Conservation (phyloP, 2,113 vertebrate species). For the Diphyllodes magnificus region DNA sequence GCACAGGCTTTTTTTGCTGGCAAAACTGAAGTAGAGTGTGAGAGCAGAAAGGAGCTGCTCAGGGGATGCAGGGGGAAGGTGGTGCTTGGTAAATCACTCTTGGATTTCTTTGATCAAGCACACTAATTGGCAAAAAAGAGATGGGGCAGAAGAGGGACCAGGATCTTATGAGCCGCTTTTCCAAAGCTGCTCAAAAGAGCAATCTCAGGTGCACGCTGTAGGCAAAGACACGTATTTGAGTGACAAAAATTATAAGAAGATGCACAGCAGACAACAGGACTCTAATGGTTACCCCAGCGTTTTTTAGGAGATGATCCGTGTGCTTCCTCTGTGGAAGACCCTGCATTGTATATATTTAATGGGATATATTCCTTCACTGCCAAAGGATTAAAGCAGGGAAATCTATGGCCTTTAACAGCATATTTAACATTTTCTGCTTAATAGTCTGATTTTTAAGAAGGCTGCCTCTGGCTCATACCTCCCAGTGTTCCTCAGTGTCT, state of each 20-base stretch:
- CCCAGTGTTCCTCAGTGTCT: not conserved
- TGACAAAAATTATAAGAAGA: not conserved
- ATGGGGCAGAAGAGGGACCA: not conserved
- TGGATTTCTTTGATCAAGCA: not conserved
- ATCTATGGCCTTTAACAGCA: not conserved
- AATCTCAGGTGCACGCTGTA: not conserved
- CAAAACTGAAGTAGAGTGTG: not conserved
- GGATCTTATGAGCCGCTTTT: not conserved
- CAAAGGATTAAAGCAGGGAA: not conserved
- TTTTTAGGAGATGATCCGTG: not conserved
- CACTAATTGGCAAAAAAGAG: not conserved
- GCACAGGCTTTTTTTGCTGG: not conserved
- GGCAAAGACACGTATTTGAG: not conserved
- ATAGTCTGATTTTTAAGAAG: not conserved
- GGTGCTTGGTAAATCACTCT: not conserved
- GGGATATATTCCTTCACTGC: not conserved
- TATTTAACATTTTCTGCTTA: not conserved
- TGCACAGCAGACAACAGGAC: not conserved
- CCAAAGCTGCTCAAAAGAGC: not conserved
- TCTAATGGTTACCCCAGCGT: not conserved
- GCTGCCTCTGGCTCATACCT: not conserved
- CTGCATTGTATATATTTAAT: not conserved
- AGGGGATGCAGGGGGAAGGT: no score
- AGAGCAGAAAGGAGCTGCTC: not conserved
- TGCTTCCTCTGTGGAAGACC: no score